Base-by-base conservation (phyloP, 2,797 vertebrate genomes). In the Myotis planiceps region DNA sequence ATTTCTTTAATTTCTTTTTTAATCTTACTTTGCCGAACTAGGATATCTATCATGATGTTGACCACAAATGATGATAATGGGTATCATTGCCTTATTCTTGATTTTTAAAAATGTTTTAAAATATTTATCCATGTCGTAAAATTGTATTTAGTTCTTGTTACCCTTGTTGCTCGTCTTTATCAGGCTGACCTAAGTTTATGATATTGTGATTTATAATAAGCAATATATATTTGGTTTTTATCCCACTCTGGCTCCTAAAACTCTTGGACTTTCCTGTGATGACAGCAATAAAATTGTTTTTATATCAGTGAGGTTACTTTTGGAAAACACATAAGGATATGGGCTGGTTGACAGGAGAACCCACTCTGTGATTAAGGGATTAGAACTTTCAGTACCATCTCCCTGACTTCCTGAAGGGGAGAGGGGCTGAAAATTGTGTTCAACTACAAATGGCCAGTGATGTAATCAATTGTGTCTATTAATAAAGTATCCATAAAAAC, bases 81-180 rank as follows among this genome's bases (percentile, higher is more conserved):
- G 5, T 1, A 88, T 14, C 3, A 45, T 13, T 81, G 32, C 12
- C n/a, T 92, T 78, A 66, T 58, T 92, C 27, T 74, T 42, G 4
- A 87, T 93, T 95, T 93, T 93, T 51, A 82, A 53, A 95, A 96
- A 49, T 85, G 4, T 1, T 81, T 76, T 83, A 79, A 85, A 86
- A 80, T 75, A 87, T 49, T 88, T 80, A 83, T 37, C 21, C 1
- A 58, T 55, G 15, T 72, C 0, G 3, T 34, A 82, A 10, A 68
- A 51, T 84, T 82, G 32, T 71, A 6, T 42, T 9, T 49, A 10
- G 1, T 9, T 81, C 85, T 42, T 42, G 8, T 53, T 82, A 18
- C 0, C 34, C 2, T 88, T 65, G 6, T 39, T 75, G n/a, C 16
- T 45, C 51, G 9, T 84, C 0, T 63, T 90, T 68, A 88, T 39